Conservation (phyloP, 2,888 invertebrate genomes). For the Cactoblastis cactorum region DNA sequence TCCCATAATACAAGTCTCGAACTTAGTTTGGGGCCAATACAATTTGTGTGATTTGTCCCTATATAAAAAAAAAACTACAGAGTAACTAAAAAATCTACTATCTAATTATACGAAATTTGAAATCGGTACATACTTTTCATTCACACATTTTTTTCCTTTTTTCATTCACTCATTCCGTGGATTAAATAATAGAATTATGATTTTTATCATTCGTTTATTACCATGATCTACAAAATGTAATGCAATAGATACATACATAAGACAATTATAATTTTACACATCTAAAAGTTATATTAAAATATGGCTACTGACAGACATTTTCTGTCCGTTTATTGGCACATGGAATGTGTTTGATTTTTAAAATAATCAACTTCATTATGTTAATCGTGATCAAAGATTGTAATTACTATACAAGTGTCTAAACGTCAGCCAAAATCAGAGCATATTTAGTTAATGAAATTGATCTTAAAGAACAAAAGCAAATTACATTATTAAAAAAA, state of each 20-base stretch:
- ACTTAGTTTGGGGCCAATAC: too few relatives aligned
- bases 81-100: too few relatives aligned
- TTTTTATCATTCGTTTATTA: conserved; percentile 70
- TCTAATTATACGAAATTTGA: too few relatives aligned
- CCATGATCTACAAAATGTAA: conserved; percentile 63
- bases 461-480: too few relatives aligned
- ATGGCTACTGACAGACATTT: conserved; percentile 66
- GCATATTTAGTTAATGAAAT: too few relatives aligned
- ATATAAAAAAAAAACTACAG: too few relatives aligned
- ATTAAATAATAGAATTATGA: conserved; percentile 27
- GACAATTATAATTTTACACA: conserved; percentile 57
- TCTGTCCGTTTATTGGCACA: conserved; percentile 66
- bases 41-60: too few relatives aligned
- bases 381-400: background rate
- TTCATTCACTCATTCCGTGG: background rate
- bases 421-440: too few relatives aligned
- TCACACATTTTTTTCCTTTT: too few relatives aligned
- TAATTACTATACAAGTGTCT: background rate
- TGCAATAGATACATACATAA: conserved; percentile 66
- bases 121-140: too few relatives aligned
- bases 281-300: conserved; percentile 64
- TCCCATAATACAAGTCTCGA: too few relatives aligned
- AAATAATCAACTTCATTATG: conserved; percentile 33
- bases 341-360: conserved; percentile 55
- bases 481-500: too few relatives aligned